Percentiles rank a stretch among this genome's conserved stretches.
These are phyloP conservation scores for Hetaerina titia DNA, from an alignment of 2,888 invertebrate species.

Conservation along the genomic window DNA sequence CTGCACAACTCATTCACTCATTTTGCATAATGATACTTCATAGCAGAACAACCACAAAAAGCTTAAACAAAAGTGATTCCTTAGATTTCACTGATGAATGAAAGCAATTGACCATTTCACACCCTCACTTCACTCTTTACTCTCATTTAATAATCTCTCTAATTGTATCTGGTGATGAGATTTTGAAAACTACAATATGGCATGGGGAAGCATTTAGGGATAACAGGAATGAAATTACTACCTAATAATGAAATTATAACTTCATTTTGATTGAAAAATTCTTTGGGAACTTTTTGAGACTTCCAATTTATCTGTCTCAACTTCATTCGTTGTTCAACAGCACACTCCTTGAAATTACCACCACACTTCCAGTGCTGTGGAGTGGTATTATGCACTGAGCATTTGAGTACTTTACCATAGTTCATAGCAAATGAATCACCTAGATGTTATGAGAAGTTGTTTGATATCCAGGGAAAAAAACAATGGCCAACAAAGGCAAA, in stretches of 20 bases:
- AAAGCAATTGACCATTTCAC: too few species aligned
- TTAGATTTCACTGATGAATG: too few species aligned
- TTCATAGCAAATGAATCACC: background rate
- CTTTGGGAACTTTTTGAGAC: background rate
- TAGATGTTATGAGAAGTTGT: background rate
- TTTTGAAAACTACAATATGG: background rate
- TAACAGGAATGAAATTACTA: background rate
- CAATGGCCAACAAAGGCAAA: background rate
- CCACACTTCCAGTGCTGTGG: background rate
- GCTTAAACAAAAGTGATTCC: too few species aligned
- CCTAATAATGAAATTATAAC: background rate
- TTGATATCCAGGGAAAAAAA: background rate
- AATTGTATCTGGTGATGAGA: background rate
- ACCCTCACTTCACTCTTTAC: too few species aligned
- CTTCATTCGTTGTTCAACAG: background rate
- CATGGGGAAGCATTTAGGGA: background rate
- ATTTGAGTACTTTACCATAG: background rate
- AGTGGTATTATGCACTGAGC: background rate
- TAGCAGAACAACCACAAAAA: too few species aligned
- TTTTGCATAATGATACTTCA: too few species aligned
- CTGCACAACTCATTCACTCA: too few species aligned
- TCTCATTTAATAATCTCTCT: background rate
- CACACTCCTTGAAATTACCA: background rate
- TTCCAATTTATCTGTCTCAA: background rate
- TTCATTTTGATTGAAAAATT: background rate